phyloP scores from a whole-genome alignment of 2,888 invertebrate genomes.

The Sesamia inferens region DNA sequence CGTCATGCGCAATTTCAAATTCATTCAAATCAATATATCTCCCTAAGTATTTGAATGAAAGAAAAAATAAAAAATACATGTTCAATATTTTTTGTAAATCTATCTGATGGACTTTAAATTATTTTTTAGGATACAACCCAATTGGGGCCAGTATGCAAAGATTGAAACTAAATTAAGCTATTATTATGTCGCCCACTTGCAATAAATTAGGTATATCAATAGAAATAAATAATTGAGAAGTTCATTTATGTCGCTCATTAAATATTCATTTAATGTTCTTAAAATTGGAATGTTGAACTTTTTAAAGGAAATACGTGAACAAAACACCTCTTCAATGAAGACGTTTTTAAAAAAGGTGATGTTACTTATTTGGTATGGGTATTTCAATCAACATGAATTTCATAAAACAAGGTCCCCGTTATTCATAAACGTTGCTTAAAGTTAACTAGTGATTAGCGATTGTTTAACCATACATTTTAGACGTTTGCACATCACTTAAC shows the following conservation, averaged over 20 bases:
- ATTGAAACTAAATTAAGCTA: background rate
- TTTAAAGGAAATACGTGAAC: background rate
- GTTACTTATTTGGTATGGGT: background rate
- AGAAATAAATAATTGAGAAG: slow-evolving; percentile 64
- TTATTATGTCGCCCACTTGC: slow-evolving; percentile 39
- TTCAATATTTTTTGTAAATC: too few species aligned
- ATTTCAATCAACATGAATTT: background rate
- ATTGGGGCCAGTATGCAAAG: background rate
- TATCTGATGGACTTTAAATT: too few species aligned
- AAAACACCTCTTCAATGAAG: background rate
- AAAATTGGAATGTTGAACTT: slow-evolving; percentile 14
- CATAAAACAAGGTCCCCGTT: background rate
- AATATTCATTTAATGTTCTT: slow-evolving; percentile 11
- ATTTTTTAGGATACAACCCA: too few species aligned
- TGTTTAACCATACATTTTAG: too few species aligned
- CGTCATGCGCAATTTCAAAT: too few species aligned
- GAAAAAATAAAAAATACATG: too few species aligned
- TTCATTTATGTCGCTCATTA: slow-evolving; percentile 42
- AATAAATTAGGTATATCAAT: slow-evolving; percentile 42
- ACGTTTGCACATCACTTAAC: too few species aligned
- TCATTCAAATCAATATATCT: too few species aligned
- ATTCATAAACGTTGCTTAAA: too few species aligned
- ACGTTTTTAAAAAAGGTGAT: background rate
- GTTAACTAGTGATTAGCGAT: too few species aligned
- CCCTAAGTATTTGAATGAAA: too few species aligned